Evolutionary conservation across 2,888 invertebrate genomes (phyloP), one percentile per base, ranked within the genome.

Genomic region (Hirtodrosophila histrioides): DNA sequence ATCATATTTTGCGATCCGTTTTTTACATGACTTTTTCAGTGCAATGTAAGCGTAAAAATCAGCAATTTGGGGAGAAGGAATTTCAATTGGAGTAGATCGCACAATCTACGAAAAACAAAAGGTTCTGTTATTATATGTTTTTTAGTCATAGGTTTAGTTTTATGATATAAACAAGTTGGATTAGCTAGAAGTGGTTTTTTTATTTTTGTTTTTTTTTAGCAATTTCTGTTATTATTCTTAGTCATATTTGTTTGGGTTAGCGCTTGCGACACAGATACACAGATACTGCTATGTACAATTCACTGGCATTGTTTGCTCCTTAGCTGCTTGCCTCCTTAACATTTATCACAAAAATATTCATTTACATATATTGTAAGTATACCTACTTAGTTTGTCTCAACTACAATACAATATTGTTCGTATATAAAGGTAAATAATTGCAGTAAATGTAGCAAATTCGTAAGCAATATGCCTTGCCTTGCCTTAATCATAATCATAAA

Each of bases 361-460:
- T 80, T 65, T 68, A 69, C 63, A 74, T 61, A 48, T 64, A 60
- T 37, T 66, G 17, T 67, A 7, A 53, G 24, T 63, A 39, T 68
- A 67, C 23, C 57, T 53, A 75, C 29, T 70, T 75, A 66, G 75
- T 75, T 67, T 43, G 51, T 35, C 58, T 64, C 71, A 41, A 45
- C 48, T 65, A 49, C 35, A 69, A 46, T 69, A 17, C 17, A 17
- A 61, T 69, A 57, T 57, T 70, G 43, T 71, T 75, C 55, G 69
- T 73, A 70, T 63, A 78, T 69, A 69, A 71, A 78, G 69, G 68
- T 79, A 72, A 84, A 86, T 84, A 84, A 82, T 88, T 86, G 84
- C 86, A 84, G 72, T 84, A 80, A 86, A 84, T 78, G 64, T 82
- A 81, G 86, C 88, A 86, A 87, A 88, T 86, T 88, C 86, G 77